phyloP scores from a whole-genome alignment of 2,113 vertebrate species.

The Candoia aspera region DNA sequence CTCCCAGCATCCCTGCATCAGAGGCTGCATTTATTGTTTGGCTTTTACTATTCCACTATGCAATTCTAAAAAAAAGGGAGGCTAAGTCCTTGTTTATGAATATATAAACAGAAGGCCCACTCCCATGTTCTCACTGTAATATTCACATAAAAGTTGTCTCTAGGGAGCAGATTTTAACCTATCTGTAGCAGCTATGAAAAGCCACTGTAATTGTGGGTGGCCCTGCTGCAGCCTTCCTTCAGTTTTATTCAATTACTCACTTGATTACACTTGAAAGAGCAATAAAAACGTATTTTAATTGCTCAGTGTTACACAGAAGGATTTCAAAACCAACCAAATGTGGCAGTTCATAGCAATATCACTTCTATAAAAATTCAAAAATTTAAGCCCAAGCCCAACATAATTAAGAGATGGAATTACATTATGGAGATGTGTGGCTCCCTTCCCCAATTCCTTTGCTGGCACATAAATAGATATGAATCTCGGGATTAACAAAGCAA shows the following conservation, averaged over 20 bases:
- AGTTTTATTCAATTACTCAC: conserved; percentile 70
- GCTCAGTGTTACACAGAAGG: conserved; percentile 63
- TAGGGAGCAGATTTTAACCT: conserved; percentile 51
- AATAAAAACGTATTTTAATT: conserved; percentile 75
- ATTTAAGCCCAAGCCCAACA: neutral
- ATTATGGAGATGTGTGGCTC: neutral
- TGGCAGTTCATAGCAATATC: conserved; percentile 67
- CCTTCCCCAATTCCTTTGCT: conserved; percentile 10
- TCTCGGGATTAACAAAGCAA: neutral
- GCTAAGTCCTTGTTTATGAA: conserved; percentile 44
- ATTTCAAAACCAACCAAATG: conserved; percentile 68
- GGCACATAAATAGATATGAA: neutral
- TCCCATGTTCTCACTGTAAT: conserved; percentile 48
- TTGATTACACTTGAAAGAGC: conserved; percentile 75
- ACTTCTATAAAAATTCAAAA: conserved; percentile 60
- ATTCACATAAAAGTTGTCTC: conserved; percentile 57
- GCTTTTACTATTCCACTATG: neutral
- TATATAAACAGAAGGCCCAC: conserved; percentile 50
- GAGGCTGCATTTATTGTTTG: neutral
- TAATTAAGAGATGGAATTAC: conserved; percentile 7
- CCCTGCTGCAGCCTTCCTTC: conserved; percentile 59
- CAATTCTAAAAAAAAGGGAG: neutral
- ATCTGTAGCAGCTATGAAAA: conserved; percentile 47
- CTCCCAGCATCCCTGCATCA: neutral
- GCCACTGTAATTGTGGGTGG: conserved; percentile 63